Evolutionary conservation across 2,888 invertebrate genomes (phyloP).

Genomic region (Heteromyza rotundicornis): DNA sequence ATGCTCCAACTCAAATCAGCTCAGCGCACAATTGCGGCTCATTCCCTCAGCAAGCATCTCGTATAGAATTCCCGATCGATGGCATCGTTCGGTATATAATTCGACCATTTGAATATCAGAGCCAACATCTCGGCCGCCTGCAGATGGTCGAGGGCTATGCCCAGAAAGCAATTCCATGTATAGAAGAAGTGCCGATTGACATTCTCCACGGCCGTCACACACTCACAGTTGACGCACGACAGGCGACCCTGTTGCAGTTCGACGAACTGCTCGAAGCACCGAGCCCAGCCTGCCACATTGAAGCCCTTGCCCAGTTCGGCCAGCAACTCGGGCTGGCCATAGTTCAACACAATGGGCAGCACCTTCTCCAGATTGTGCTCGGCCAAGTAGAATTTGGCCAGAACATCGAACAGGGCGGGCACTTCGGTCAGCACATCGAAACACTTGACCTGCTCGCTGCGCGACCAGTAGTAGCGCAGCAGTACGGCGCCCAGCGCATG

Average conservation of each 20-base stretch:
- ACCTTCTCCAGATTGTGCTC: conserved; percentile 60
- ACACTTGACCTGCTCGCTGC: conserved; percentile 59
- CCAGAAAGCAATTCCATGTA: conserved; percentile 61
- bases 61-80: conserved; percentile 60
- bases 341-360: conserved; percentile 57
- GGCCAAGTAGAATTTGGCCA: conserved; percentile 59
- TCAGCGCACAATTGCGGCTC: background rate
- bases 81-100: conserved; percentile 60
- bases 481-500: conserved; percentile 58
- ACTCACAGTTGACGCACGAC: conserved; percentile 59
- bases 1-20: background rate
- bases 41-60: conserved; percentile 58
- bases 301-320: conserved; percentile 55
- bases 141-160: conserved; percentile 56
- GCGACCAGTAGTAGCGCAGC: conserved; percentile 61
- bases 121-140: conserved; percentile 53
- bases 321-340: conserved; percentile 55
- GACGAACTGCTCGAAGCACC: conserved; percentile 60
- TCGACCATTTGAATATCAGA: conserved; percentile 59
- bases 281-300: conserved; percentile 52
- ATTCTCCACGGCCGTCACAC: conserved; percentile 50
- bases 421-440: conserved; percentile 58
- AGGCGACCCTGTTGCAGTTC: conserved; percentile 57
- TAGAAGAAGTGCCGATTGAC: conserved; percentile 59
- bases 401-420: conserved; percentile 57